Percentiles rank a stretch among this genome's conserved stretches.
Conservation (phyloP, 2,113 vertebrate species). For the Hepsetus odoe region DNA sequence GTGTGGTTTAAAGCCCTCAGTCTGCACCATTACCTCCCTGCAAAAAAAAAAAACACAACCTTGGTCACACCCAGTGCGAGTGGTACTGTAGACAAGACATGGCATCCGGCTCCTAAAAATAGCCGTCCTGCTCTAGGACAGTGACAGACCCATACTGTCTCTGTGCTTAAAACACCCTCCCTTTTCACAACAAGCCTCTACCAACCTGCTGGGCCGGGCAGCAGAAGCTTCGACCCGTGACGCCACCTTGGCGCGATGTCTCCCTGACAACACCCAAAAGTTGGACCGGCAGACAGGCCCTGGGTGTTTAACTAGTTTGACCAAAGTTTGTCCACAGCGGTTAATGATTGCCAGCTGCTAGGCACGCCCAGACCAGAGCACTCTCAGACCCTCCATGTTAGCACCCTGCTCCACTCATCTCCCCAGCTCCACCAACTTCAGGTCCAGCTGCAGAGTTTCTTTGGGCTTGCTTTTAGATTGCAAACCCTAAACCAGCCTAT, state of each 20-base stretch:
- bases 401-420: constrained; percentile 29
- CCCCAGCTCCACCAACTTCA: constrained; percentile 39
- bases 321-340: constrained; percentile 55
- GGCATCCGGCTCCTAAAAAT: constrained; percentile 56
- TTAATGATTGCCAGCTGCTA: constrained; percentile 58
- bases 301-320: constrained; percentile 53
- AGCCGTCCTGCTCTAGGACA: constrained; percentile 42
- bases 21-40: constrained; percentile 20
- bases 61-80: constrained; percentile 52
- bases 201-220: background rate
- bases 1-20: constrained; percentile 26
- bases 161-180: constrained; percentile 45
- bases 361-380: constrained; percentile 48
- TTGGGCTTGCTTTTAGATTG: background rate
- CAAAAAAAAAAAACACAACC: constrained; percentile 45
- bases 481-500: constrained; percentile 11
- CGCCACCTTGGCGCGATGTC: constrained; percentile 18
- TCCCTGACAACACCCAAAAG: constrained; percentile 43
- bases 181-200: constrained; percentile 28
- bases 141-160: constrained; percentile 40
- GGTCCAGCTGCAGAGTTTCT: constrained; percentile 7
- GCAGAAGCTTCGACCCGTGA: constrained; percentile 24
- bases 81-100: constrained; percentile 15
- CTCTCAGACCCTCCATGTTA: constrained; percentile 43
- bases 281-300: constrained; percentile 18